Evolutionary conservation across 2,113 vertebrate species (phyloP), one percentile per base, ranked within the genome.

Genomic region (Ivindomyrus marchei): DNA sequence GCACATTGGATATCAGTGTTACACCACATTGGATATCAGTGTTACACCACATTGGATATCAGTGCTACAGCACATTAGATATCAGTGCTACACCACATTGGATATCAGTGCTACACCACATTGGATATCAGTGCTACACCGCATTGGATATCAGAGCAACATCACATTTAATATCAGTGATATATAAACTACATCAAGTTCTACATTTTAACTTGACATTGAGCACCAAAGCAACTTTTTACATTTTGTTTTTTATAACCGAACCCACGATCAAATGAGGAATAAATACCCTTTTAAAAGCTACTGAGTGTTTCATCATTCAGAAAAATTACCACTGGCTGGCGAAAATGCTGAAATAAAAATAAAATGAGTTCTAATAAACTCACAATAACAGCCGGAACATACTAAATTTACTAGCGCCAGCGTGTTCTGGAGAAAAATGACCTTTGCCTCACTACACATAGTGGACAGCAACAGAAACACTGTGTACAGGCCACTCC

Each of bases 251-350:
- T 77, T 19, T 80, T 19, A 80, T 42, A 36, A 80, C 74, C 17
- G 15, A 80, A 80, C 31, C 13, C 74, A 77, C 5, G 5, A 77
- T 77, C 13, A 80, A 80, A 80, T 39, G 31, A 2, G 74, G 42
- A n/a, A 21, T 11, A n/a, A 85, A 21, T 17, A 47, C 21, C 45
- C 45, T 85, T 47, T 85, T 24, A 24, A 85, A 85, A 3, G 83
- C 42, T 45, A 85, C 36, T 80, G 74, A 42, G 13, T 80, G 15
- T 42, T 42, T 80, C 11, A 77, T 39, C 70, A 36, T 17, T 77
- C 74, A 47, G 83, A 85, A 85, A 85, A 85, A 85, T 47, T 42
- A 85, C 83, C 83, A 47, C 8, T 47, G 24, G 83, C 83, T 85
- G 77, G 77, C 17, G 19, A 83, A 45, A 42, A 83, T 85, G 36